Base-by-base conservation (phyloP, 1,140 invertebrate species). In the Colletes latitarsis region DNA sequence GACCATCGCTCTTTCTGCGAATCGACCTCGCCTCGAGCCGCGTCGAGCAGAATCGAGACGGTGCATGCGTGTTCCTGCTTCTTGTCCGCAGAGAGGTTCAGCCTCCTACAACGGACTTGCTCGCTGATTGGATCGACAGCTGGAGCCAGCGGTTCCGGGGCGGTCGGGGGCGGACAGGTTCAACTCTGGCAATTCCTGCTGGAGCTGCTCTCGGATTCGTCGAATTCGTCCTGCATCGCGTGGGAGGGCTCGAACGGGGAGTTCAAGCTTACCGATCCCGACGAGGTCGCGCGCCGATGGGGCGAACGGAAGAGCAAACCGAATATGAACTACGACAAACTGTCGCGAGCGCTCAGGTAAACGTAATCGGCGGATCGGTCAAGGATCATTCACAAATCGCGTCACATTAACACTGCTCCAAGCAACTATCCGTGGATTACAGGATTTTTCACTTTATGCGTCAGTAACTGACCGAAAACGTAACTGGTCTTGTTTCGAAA, bases 281-380 rank as follows among this genome's bases (percentile, higher is more conserved):
- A 99, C 91, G 98, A 99, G 92, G 99, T 99, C 19, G 99, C 99
- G 0, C 94, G 98, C 58, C 94, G 98, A 88, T 99, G 99, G 99
- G 99, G 99, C 49, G 98, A 99, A 93, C 94, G 98, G 72, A 99
- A 99, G 94, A 98, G 97, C 76, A 99, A 99, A 92, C 99, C 99
- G 43, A 99, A 99, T 93, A 99, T 99, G 99, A 99, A 99, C 94
- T 99, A 99, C 93, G 99, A 99, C 94, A 99, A 99, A 94, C 95
- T 99, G 74, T 99, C 98, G 90, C 95, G 99, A 70, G 98, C 98
- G 57, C 95, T 99, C 84, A 97, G 99, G 96, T 99, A 94, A 77
- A 15, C 12, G 53, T 30, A 55, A 55, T 55, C 12, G 52, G 0
- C 52, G 4, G 12, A 30, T 30, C 30, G 30, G 30, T 30, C 30